A percentile compares a stretch with the other conserved stretches of the same genome.
These are phyloP conservation scores for Byasa hedistus DNA, from an alignment of 2,888 invertebrate genomes.

Conservation along the genomic window DNA sequence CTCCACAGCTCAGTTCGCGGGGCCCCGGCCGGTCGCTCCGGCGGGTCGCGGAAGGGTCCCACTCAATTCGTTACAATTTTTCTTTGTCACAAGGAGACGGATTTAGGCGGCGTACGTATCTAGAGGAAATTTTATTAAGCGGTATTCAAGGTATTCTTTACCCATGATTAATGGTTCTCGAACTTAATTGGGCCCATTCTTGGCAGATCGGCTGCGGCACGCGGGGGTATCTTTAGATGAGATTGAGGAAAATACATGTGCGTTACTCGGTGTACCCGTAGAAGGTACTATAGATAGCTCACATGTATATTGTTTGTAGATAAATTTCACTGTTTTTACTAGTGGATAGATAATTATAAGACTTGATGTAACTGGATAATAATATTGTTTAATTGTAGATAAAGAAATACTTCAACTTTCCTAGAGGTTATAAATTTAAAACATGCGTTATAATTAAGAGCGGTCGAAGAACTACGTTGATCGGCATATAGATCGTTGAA, in stretches of 20 bases:
- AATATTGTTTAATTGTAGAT: no score
- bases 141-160: constrained; percentile 47
- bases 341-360: no score
- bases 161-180: constrained; percentile 40
- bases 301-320: no score
- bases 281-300: no score
- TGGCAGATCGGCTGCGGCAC: not conserved
- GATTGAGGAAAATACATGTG: not conserved
- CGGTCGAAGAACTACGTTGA: no score
- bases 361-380: no score
- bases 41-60: constrained; percentile 60
- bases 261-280: not conserved
- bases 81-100: constrained; percentile 75
- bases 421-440: no score
- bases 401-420: no score
- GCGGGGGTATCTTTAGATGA: not conserved
- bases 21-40: constrained; percentile 28
- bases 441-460: no score
- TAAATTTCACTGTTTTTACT: no score
- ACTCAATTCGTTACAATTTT: constrained; percentile 75
- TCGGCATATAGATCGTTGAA: no score
- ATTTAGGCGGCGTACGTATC: constrained; percentile 69
- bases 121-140: constrained; percentile 64
- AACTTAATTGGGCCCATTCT: constrained; percentile 29
- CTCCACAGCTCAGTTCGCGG: constrained; percentile 9